These are phyloP conservation scores for Anarrhichthys ocellatus DNA, from an alignment of 2,113 vertebrate genomes.

Conservation along the genomic window DNA sequence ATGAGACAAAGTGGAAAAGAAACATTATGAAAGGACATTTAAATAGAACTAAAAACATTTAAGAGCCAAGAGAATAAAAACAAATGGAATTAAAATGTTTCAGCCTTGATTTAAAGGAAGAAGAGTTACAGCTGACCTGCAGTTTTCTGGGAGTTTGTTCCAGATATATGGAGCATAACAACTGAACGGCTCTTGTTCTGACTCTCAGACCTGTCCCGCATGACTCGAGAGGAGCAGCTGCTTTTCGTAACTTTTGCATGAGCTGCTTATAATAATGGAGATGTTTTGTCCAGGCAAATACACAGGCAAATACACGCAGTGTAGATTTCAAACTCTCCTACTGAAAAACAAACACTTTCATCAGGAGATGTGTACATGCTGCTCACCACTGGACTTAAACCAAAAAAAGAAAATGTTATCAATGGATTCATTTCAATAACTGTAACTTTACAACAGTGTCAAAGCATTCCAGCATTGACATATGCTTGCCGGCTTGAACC, in stretches of 20 bases:
- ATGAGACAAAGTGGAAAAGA: background rate
- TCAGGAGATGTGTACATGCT: background rate
- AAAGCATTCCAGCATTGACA: background rate
- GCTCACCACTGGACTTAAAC: background rate
- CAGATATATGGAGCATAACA: too few species aligned
- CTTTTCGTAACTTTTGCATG: conserved; percentile 62
- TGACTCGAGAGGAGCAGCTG: background rate
- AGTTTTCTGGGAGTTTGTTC: too few species aligned
- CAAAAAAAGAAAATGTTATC: background rate
- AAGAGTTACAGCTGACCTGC: too few species aligned
- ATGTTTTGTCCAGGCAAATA: conserved; percentile 59
- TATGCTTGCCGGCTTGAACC: background rate
- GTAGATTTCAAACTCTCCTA: background rate
- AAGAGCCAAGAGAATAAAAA: too few species aligned
- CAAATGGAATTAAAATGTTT: too few species aligned
- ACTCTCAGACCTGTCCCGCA: too few species aligned
- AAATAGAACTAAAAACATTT: too few species aligned
- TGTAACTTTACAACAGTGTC: background rate
- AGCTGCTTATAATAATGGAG: conserved; percentile 25
- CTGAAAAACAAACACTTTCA: background rate
- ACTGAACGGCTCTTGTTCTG: too few species aligned
- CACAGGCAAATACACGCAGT: conserved; percentile 57
- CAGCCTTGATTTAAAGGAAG: too few species aligned
- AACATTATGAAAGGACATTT: background rate
- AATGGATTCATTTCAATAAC: background rate